Percentiles rank a stretch among this genome's conserved stretches.
These are phyloP conservation scores for Entomobrya multifasciata DNA, from an alignment of 2,888 invertebrate species.

Conservation along the genomic window DNA sequence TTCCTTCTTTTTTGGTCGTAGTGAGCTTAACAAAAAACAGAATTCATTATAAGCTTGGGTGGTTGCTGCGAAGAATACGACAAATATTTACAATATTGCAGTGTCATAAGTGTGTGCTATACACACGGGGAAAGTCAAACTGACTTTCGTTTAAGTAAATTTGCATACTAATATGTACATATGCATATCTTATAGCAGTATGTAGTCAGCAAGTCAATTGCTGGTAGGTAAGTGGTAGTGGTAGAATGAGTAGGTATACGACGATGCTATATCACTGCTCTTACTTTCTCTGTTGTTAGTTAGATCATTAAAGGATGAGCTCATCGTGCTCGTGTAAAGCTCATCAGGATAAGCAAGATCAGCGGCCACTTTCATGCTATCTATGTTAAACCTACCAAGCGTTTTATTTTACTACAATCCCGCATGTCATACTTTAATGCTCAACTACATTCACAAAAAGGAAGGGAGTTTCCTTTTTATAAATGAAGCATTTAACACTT, in stretches of 20 bases:
- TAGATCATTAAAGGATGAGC: conserved; percentile 36
- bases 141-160: conserved; percentile 15
- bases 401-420: neutral
- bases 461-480: neutral
- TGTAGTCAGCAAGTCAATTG: no score
- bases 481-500: conserved; percentile 43
- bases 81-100: conserved; percentile 39
- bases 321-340: conserved; percentile 9
- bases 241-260: neutral
- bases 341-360: conserved; percentile 14
- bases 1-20: neutral
- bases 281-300: neutral
- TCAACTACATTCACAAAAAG: neutral
- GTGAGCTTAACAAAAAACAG: neutral
- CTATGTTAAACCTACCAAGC: conserved; percentile 10
- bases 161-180: conserved; percentile 15
- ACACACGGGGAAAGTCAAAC: neutral
- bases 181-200: neutral
- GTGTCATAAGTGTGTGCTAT: neutral
- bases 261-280: no score
- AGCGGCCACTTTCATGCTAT: conserved; percentile 20
- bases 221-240: no score
- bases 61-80: neutral
- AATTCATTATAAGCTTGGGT: conserved; percentile 20
- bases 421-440: neutral